phyloP scores from a whole-genome alignment of 2,797 vertebrate species.

The Heterohyrax brucei region DNA sequence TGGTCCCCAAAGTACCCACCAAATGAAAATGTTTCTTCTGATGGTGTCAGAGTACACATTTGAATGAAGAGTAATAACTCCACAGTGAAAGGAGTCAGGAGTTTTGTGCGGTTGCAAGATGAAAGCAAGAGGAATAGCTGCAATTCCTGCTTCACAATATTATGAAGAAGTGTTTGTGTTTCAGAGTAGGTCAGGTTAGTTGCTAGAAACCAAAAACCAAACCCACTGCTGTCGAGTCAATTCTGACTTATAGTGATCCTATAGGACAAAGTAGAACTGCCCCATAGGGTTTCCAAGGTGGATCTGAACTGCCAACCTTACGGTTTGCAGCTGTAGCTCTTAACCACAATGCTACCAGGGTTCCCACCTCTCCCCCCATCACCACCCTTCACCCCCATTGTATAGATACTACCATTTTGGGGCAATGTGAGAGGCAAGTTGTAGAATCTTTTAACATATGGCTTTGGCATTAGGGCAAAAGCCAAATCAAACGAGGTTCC shows the following conservation, averaged over 20 bases:
- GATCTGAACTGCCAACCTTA: no score
- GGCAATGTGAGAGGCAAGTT: not conserved
- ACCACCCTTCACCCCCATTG: no score
- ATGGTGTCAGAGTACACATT: not conserved
- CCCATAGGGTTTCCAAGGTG: no score
- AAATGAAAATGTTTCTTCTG: constrained; percentile 33
- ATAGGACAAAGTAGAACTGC: no score
- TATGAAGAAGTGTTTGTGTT: not conserved
- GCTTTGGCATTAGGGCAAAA: not conserved
- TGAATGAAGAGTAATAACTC: not conserved
- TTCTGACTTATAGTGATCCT: no score
- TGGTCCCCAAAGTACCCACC: constrained; percentile 21
- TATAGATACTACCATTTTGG: not conserved
- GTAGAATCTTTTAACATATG: not conserved
- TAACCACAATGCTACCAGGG: no score
- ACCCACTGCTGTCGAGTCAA: no score
- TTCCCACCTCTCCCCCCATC: no score
- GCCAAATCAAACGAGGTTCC: not conserved
- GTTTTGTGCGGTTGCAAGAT: not conserved
- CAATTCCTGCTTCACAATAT: not conserved
- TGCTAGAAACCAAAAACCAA: not conserved
- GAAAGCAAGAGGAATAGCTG: not conserved
- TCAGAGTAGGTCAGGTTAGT: not conserved
- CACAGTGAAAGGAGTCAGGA: not conserved
- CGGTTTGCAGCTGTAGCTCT: no score